Evolutionary conservation across 2,888 invertebrate species (phyloP).

Genomic region (Epistrophella euchroma): DNA sequence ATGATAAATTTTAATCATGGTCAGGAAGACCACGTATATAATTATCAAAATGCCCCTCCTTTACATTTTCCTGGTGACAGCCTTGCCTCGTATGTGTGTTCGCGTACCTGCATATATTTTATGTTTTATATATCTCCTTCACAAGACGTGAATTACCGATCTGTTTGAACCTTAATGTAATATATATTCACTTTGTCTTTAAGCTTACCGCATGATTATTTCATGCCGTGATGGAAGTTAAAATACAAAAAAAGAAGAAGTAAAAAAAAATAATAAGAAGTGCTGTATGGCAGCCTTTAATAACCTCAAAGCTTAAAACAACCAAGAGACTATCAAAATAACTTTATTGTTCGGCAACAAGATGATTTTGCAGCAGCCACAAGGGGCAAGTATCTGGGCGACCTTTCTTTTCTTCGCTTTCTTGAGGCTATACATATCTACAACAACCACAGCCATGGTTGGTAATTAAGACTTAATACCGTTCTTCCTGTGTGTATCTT

Average conservation of each 20-base stretch:
- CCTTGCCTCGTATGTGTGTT: neutral
- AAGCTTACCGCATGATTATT: slow-evolving; percentile 30
- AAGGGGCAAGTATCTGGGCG: slow-evolving; percentile 46
- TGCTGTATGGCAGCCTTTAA: slow-evolving; percentile 7
- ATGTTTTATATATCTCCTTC: slow-evolving; percentile 8
- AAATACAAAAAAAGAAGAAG: slow-evolving; percentile 23
- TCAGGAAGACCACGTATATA: no score
- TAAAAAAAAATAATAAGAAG: slow-evolving; percentile 23
- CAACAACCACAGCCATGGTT: no score
- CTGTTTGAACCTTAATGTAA: slow-evolving; percentile 37
- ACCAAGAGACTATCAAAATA: slow-evolving; percentile 43
- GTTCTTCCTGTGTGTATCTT: slow-evolving; percentile 9
- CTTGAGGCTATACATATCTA: slow-evolving; percentile 24
- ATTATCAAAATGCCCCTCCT: no score
- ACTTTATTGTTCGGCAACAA: slow-evolving; percentile 60
- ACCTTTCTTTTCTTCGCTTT: slow-evolving; percentile 64
- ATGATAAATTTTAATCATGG: no score
- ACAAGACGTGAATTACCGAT: slow-evolving; percentile 64
- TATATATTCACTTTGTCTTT: slow-evolving; percentile 61
- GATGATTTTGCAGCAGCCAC: slow-evolving; percentile 37
- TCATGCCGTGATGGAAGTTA: neutral
- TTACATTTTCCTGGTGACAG: neutral
- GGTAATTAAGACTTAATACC: slow-evolving; percentile 22
- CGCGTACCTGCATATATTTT: neutral
- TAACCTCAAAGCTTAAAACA: slow-evolving; percentile 17